phyloP scores from a whole-genome alignment of 2,888 invertebrate species.

The Drosophila longiperda region DNA sequence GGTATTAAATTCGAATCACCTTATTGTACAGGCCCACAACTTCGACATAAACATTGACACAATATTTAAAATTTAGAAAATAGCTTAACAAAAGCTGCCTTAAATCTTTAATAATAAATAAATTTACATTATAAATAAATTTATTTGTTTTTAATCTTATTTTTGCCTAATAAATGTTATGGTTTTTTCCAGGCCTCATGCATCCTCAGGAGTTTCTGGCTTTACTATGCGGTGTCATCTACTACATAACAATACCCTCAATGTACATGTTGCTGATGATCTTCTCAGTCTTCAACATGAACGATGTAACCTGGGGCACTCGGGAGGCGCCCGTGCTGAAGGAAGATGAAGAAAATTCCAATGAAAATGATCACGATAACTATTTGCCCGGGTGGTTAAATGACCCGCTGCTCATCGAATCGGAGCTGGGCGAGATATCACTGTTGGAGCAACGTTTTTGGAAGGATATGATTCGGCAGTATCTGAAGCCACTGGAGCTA shows the following conservation, averaged over 20 bases:
- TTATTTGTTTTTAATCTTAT: not conserved
- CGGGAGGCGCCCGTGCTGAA: slow-evolving; percentile 88
- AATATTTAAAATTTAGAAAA: not conserved
- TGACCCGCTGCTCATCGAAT: slow-evolving; percentile 88
- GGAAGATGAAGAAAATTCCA: slow-evolving; percentile 39
- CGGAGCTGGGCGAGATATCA: slow-evolving; percentile 88
- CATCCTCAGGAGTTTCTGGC: slow-evolving; percentile 93
- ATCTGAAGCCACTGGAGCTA: slow-evolving; percentile 90
- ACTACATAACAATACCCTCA: slow-evolving; percentile 96
- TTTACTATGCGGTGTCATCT: slow-evolving; percentile 91
- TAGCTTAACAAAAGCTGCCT: not conserved
- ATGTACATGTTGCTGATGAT: slow-evolving; percentile 97
- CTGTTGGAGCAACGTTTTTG: slow-evolving; percentile 91
- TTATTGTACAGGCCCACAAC: too few relatives aligned
- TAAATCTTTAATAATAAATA: not conserved
- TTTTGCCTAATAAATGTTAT: not conserved
- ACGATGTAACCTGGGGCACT: slow-evolving; percentile 97
- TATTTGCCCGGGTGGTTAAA: slow-evolving; percentile 88
- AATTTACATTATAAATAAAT: not conserved
- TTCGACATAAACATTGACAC: not conserved
- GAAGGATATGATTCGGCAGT: slow-evolving; percentile 90
- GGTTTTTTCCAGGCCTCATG: slow-evolving; percentile 86
- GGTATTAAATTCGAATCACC: too few relatives aligned
- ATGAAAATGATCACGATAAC: slow-evolving; percentile 43
- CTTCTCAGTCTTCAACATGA: slow-evolving; percentile 96